Conservation (phyloP, 2,888 invertebrate genomes). For the Lithophane semibrunnea region DNA sequence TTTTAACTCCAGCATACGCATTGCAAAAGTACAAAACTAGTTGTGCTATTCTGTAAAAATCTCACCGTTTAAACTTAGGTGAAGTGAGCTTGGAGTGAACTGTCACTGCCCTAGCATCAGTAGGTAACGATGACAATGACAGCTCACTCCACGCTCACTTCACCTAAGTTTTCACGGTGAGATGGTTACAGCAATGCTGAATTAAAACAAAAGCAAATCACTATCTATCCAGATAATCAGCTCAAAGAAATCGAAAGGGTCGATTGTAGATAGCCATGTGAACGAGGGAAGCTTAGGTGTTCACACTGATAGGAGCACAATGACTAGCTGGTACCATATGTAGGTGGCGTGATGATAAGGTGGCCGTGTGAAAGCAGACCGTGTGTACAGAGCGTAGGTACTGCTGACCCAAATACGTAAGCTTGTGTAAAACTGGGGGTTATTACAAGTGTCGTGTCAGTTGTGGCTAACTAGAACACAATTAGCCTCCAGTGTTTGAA, state of each 20-base stretch:
- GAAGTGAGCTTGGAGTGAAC: too few species aligned
- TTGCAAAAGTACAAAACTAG: background rate
- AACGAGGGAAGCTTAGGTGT: conserved; percentile 13
- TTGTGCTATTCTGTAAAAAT: too few species aligned
- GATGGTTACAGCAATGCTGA: background rate
- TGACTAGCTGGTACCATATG: conserved; percentile 23
- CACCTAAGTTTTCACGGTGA: too few species aligned
- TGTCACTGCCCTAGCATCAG: too few species aligned
- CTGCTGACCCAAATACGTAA: conserved; percentile 39
- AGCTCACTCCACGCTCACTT: too few species aligned
- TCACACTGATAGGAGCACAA: conserved; percentile 46
- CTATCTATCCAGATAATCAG: conserved; percentile 9
- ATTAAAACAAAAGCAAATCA: conserved; percentile 23
- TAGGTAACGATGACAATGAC: too few species aligned
- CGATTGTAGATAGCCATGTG: conserved; percentile 49
- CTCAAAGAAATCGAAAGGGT: conserved; percentile 38
- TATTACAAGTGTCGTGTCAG: background rate
- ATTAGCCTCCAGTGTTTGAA: background rate
- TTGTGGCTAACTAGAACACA: too few species aligned
- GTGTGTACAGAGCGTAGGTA: conserved; percentile 30
- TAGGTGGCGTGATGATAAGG: conserved; percentile 37
- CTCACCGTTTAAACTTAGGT: too few species aligned
- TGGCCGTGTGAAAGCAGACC: conserved; percentile 53
- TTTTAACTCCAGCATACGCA: background rate
- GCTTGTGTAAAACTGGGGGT: conserved; percentile 16